These are phyloP conservation scores for Prochilodus magdalenae DNA, from an alignment of 2,113 vertebrate species.

Conservation along the genomic window DNA sequence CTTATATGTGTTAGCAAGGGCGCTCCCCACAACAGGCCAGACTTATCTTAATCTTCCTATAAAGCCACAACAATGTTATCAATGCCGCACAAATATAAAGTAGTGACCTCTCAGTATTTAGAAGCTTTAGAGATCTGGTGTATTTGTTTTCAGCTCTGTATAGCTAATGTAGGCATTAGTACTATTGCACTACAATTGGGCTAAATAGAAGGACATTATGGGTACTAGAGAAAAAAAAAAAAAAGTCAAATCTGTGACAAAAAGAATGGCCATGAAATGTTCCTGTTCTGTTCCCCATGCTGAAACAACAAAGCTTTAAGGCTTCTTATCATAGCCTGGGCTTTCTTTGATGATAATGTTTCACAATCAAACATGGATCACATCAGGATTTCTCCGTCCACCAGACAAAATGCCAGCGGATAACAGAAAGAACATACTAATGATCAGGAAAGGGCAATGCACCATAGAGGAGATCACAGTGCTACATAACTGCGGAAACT, in stretches of 20 bases:
- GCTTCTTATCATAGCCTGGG: slow-evolving; percentile 12
- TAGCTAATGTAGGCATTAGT: background rate
- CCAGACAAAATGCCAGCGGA: slow-evolving; percentile 1
- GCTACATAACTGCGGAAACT: slow-evolving; percentile 37
- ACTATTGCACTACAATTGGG: background rate
- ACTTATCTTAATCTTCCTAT: slow-evolving; percentile 49
- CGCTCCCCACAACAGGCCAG: slow-evolving; percentile 29
- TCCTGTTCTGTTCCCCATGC: background rate
- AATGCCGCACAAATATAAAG: slow-evolving; percentile 33
- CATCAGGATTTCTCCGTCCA: slow-evolving; percentile 3
- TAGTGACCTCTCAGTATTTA: slow-evolving; percentile 15
- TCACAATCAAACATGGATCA: slow-evolving; percentile 28
- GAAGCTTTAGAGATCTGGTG: background rate
- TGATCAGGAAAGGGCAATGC: slow-evolving; percentile 22
- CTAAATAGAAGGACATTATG: background rate
- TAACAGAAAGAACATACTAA: slow-evolving; percentile 20
- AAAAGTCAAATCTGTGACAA: background rate
- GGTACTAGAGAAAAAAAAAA: background rate
- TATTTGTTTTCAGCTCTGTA: slow-evolving; percentile 13
- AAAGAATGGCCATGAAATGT: background rate
- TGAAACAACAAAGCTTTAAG: background rate
- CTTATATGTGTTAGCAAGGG: slow-evolving; percentile 34
- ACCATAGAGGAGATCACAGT: slow-evolving; percentile 47
- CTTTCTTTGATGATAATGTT: slow-evolving; percentile 24
- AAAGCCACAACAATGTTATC: slow-evolving; percentile 50